Percentiles rank a stretch among this genome's conserved stretches.
phyloP scores from a whole-genome alignment of 2,797 vertebrate species.

The Otolemur crassicaudatus region DNA sequence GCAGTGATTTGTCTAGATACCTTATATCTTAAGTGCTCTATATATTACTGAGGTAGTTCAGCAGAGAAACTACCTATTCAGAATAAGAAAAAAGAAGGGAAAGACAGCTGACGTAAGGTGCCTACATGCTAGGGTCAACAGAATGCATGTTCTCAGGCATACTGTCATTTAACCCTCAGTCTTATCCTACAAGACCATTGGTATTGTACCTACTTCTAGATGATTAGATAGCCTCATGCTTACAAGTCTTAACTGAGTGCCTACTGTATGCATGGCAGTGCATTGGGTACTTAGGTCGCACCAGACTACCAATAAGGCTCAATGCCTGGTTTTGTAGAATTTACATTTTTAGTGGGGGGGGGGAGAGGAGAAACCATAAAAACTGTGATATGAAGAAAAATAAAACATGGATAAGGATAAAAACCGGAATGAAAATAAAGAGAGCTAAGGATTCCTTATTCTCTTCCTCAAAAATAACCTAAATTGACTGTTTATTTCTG shows the following conservation, averaged over 20 bases:
- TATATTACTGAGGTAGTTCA: slow-evolving; percentile 23
- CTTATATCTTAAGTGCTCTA: not conserved
- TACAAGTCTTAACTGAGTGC: not conserved
- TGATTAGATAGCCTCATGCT: not conserved
- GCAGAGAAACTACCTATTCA: not conserved
- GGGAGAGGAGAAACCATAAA: not conserved
- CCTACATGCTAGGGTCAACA: not conserved
- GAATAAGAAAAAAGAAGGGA: not conserved
- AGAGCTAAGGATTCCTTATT: not conserved
- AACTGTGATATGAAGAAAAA: not conserved
- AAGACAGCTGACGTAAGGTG: not conserved
- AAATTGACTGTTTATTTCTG: not conserved
- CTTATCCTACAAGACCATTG: not conserved
- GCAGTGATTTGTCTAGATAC: not conserved
- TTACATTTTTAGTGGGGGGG: not conserved
- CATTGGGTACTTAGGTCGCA: not conserved
- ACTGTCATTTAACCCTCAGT: not conserved
- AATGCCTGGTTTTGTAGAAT: not conserved
- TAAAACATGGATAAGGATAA: not conserved
- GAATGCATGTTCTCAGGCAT: not conserved
- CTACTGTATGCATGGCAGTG: not conserved
- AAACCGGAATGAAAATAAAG: not conserved
- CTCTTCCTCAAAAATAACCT: not conserved
- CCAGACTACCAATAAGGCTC: not conserved
- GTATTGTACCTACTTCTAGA: not conserved